phyloP scores from a whole-genome alignment of 2,113 vertebrate genomes.

The Verasper variegatus region DNA sequence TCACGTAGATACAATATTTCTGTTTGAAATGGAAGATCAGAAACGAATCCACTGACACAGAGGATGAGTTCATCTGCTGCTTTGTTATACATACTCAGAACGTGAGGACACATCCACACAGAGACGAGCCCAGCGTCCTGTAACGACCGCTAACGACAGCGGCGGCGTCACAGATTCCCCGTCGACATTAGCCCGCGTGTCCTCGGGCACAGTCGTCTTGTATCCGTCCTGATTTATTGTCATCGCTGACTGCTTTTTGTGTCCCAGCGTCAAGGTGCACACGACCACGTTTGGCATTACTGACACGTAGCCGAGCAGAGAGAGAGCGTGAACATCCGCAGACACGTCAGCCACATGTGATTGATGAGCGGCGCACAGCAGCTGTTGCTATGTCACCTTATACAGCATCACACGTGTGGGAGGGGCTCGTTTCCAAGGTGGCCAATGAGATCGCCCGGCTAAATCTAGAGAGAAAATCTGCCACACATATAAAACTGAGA shows the following conservation, averaged over 20 bases:
- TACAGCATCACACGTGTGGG: conserved; percentile 34
- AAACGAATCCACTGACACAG: background rate
- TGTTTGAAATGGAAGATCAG: conserved; percentile 8
- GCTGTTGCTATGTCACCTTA: conserved; percentile 68
- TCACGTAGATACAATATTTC: conserved; percentile 1
- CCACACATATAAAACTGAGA: conserved; percentile 58
- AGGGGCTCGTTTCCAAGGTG: conserved; percentile 33
- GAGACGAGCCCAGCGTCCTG: conserved; percentile 20
- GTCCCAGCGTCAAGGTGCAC: conserved; percentile 13
- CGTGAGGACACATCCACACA: background rate
- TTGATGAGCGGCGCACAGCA: conserved; percentile 53
- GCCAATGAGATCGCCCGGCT: conserved; percentile 58
- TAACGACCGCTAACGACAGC: conserved; percentile 51
- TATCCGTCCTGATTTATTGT: conserved; percentile 39
- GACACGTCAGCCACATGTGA: conserved; percentile 38
- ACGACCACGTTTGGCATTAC: conserved; percentile 30
- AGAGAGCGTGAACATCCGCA: conserved; percentile 33
- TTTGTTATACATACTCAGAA: conserved; percentile 41
- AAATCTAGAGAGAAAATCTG: conserved; percentile 15
- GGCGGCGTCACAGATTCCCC: conserved; percentile 32
- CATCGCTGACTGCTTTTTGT: conserved; percentile 11
- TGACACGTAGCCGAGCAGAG: conserved; percentile 35
- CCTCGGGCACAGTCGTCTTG: conserved; percentile 35
- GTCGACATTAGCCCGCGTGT: conserved; percentile 44
- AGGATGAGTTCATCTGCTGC: conserved; percentile 9